Conservation (phyloP, 2,113 vertebrate species). For the Tetrao urogallus region DNA sequence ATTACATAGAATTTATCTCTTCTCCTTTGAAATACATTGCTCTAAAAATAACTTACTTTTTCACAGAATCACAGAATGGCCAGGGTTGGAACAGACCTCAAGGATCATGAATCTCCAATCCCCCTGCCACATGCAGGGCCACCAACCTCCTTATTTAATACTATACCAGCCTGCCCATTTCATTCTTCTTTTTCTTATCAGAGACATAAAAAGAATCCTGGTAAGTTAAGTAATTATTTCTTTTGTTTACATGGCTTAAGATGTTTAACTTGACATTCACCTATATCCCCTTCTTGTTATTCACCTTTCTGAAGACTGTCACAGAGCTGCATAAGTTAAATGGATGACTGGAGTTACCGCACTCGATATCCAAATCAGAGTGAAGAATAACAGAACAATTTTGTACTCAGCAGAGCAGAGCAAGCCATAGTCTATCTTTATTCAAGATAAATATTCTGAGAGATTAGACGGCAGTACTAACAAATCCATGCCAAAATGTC, state of each 20-base stretch:
- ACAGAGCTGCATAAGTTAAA: background rate
- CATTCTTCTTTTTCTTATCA: background rate
- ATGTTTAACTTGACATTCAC: background rate
- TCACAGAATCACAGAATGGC: no score
- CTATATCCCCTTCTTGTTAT: background rate
- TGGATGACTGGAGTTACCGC: background rate
- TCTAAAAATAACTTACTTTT: background rate
- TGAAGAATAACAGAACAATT: background rate
- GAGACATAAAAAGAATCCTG: background rate
- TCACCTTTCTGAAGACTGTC: background rate
- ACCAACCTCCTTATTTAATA: no score
- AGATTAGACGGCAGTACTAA: background rate
- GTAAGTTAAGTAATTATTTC: background rate
- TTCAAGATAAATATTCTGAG: background rate
- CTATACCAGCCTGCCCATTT: background rate
- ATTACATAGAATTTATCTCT: background rate
- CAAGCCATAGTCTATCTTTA: background rate
- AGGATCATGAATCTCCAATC: no score
- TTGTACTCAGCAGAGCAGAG: background rate
- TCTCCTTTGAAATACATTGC: background rate
- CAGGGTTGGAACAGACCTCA: no score
- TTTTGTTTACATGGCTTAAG: background rate
- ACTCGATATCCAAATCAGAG: background rate
- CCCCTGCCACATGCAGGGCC: no score
- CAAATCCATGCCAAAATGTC: background rate